Evolutionary conservation across 2,888 invertebrate species (phyloP).

Genomic region (Papilio gigon): DNA sequence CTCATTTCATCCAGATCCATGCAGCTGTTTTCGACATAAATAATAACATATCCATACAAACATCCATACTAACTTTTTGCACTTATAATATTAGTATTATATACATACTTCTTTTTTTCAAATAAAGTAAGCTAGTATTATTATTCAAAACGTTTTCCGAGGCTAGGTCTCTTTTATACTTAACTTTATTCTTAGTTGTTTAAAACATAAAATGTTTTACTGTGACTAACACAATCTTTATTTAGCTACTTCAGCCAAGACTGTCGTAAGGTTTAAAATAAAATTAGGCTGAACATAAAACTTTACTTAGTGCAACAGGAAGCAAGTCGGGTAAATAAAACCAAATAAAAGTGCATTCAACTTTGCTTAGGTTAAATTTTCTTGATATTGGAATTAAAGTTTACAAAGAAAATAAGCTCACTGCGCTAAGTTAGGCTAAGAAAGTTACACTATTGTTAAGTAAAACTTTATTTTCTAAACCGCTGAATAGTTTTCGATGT

Average conservation of each 20-base stretch:
- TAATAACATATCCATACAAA: too few relatives aligned
- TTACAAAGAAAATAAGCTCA: conserved; percentile 7
- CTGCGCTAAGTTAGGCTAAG: conserved; percentile 1
- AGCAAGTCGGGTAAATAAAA: not conserved
- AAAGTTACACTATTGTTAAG: conserved; percentile 8
- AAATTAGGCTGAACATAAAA: conserved; percentile 10
- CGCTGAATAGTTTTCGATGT: not conserved
- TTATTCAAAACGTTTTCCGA: too few relatives aligned
- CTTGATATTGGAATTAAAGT: conserved; percentile 23
- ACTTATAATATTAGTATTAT: too few relatives aligned
- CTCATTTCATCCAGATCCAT: too few relatives aligned
- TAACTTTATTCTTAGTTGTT: not conserved
- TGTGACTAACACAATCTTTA: not conserved
- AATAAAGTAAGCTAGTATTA: too few relatives aligned
- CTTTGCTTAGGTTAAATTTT: conserved; percentile 18
- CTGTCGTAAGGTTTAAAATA: conserved; percentile 7
- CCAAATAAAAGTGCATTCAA: conserved; percentile 25
- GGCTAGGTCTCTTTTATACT: not conserved
- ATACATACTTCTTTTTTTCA: too few relatives aligned
- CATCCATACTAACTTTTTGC: too few relatives aligned
- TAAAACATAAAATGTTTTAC: not conserved
- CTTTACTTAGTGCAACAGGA: conserved; percentile 20
- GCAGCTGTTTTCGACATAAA: too few relatives aligned
- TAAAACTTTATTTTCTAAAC: conserved; percentile 1
- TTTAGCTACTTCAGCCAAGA: conserved; percentile 1